Evolutionary conservation across 1,140 invertebrate species (phyloP), one percentile per base, ranked within the genome.

Genomic region (Ephestia elutella): DNA sequence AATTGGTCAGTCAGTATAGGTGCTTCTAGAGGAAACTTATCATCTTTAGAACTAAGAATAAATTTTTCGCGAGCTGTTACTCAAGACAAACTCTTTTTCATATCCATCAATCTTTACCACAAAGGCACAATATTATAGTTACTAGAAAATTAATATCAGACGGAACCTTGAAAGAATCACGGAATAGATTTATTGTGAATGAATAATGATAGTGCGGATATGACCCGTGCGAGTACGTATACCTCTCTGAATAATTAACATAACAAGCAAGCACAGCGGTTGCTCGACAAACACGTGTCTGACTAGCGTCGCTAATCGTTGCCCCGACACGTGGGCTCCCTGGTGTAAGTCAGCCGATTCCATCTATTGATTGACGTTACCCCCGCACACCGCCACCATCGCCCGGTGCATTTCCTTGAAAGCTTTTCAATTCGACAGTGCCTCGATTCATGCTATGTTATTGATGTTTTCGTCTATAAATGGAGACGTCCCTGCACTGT

Each of bases 281-380:
- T 21, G 15, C 57, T 54, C 7, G 11, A 38, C 21, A 15, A 5
- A 30, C 58, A 60, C 60, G 59, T 65, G 58, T 25, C 28, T 59
- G 54, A 21, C 38, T 8, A 15, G 38, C 15, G 35, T 20, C 53
- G 44, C 28, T 60, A 54, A 50, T 20, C 17, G 38, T 1, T 15
- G 49, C 48, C 58, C 35, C 11, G 55, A 54, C 66, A 55, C 59
- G 60, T 67, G 54, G 48, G 17, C 58, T 62, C 65, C 60, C 62
- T 60, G 49, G 70, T 63, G 63, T 70, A 58, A 59, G 59, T 17
- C 56, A 65, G 65, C 59, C 68, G 60, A 66, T 70, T 71, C 21
- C 51, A 63, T 61, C 67, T 76, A 79, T 82, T 73, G 76, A 82
- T 82, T 82, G 73, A 66, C 73, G 30, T 50, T 60, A 51, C 58